A percentile compares a stretch with the other conserved stretches of the same genome.
These are phyloP conservation scores for Phortica magna DNA, from an alignment of 2,888 invertebrate species.

Conservation along the genomic window DNA sequence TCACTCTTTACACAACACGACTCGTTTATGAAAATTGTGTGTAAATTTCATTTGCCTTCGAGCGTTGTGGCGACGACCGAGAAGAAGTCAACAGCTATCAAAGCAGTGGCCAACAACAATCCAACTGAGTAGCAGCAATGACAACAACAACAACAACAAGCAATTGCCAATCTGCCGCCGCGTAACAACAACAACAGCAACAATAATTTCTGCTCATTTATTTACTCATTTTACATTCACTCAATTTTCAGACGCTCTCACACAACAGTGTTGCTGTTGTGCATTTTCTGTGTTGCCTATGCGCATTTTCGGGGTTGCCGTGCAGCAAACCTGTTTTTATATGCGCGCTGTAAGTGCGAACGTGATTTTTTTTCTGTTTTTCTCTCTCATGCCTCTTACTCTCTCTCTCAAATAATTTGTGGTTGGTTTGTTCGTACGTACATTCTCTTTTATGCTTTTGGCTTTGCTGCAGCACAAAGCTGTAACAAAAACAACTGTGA, in stretches of 20 bases:
- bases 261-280: background rate
- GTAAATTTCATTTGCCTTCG: conserved; percentile 1
- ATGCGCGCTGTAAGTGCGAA: background rate
- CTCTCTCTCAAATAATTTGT: background rate
- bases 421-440: background rate
- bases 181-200: background rate
- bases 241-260: background rate
- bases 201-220: background rate
- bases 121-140: background rate
- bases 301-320: background rate
- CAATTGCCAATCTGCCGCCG: conserved; percentile 27
- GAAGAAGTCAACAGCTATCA: conserved; percentile 18
- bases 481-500: conserved; percentile 1
- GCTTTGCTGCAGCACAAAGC: background rate
- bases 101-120: background rate
- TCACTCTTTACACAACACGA: background rate
- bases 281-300: background rate
- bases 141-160: background rate
- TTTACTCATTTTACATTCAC: background rate
- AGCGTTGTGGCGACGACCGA: background rate
- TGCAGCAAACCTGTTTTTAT: background rate
- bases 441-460: background rate
- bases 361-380: too few relatives aligned
- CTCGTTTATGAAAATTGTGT: conserved; percentile 1
- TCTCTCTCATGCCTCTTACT: background rate